phyloP scores from a whole-genome alignment of 92 coral and sea anemone genomes.

The Siderastrea siderea region DNA sequence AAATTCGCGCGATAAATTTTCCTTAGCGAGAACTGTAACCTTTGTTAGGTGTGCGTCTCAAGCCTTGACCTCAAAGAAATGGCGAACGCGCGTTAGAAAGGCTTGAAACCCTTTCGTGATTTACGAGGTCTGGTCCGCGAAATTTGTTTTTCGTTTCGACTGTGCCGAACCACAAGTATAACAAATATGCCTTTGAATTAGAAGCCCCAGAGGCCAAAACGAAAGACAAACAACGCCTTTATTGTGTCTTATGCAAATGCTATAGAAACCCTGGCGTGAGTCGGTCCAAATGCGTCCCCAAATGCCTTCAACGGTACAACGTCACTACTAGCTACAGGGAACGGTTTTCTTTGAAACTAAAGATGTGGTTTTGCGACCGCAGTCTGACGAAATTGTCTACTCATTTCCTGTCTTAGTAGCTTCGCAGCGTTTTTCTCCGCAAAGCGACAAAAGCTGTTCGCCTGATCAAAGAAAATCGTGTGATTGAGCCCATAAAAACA shows the following conservation, averaged over 20 bases:
- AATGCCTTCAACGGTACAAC: conserved; percentile 19
- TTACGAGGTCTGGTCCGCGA: conserved; percentile 49
- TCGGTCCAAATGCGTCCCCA: background rate
- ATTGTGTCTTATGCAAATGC: conserved; percentile 73
- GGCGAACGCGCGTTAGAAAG: background rate
- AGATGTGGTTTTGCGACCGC: conserved; percentile 29
- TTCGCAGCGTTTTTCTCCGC: background rate
- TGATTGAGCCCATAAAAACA: conserved; percentile 8
- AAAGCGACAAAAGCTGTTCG: conserved; percentile 10
- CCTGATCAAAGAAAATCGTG: conserved; percentile 18
- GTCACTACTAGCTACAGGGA: conserved; percentile 26
- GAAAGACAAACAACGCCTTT: conserved; percentile 52
- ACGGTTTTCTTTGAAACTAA: background rate
- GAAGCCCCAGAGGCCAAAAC: conserved; percentile 57
- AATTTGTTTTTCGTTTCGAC: conserved; percentile 74
- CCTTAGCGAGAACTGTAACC: background rate
- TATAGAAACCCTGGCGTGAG: conserved; percentile 41
- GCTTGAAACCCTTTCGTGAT: conserved; percentile 70
- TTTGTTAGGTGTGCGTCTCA: background rate
- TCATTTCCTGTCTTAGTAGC: conserved; percentile 23
- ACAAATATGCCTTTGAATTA: conserved; percentile 71
- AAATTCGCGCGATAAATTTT: background rate
- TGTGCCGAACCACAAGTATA: conserved; percentile 79
- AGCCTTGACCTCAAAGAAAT: background rate
- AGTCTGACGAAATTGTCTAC: conserved; percentile 10